Evolutionary conservation across 2,888 invertebrate species (phyloP).

Genomic region (Acanthosepion lycidas): DNA sequence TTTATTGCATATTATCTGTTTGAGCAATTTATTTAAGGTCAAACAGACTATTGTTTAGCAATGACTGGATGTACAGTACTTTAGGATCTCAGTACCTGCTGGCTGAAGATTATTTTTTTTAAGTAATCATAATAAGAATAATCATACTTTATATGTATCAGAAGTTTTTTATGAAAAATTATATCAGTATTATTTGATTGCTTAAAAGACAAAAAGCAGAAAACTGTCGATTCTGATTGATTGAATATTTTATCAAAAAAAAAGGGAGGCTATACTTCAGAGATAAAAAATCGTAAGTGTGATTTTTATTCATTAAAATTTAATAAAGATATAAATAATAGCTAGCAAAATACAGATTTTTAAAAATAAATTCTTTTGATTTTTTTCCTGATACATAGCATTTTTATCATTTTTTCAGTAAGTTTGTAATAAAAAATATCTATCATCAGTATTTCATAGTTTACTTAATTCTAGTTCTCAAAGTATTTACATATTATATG

Average conservation of each 20-base stretch:
- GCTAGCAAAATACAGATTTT: too few species aligned
- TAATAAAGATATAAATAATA: too few species aligned
- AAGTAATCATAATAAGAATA: not conserved
- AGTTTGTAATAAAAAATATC: too few species aligned
- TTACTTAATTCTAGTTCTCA: too few species aligned
- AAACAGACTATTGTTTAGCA: not conserved
- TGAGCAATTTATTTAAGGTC: slow-evolving; percentile 9
- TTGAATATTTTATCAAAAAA: not conserved
- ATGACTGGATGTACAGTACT: not conserved
- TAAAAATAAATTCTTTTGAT: too few species aligned
- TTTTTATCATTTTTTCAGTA: too few species aligned
- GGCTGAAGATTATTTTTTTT: not conserved
- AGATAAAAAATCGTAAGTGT: not conserved
- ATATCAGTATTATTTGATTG: not conserved
- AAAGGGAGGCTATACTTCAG: not conserved
- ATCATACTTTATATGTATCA: not conserved
- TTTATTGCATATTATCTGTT: not conserved
- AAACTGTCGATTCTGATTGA: not conserved
- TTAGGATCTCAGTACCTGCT: not conserved
- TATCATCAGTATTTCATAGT: too few species aligned
- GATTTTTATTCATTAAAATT: too few species aligned
- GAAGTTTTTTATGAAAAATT: not conserved
- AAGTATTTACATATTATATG: too few species aligned
- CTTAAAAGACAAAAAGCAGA: not conserved
- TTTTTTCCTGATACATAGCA: too few species aligned